Base-by-base conservation (phyloP, 64 coral and sea anemone species). In the Dendrophyllia cribrosa region DNA sequence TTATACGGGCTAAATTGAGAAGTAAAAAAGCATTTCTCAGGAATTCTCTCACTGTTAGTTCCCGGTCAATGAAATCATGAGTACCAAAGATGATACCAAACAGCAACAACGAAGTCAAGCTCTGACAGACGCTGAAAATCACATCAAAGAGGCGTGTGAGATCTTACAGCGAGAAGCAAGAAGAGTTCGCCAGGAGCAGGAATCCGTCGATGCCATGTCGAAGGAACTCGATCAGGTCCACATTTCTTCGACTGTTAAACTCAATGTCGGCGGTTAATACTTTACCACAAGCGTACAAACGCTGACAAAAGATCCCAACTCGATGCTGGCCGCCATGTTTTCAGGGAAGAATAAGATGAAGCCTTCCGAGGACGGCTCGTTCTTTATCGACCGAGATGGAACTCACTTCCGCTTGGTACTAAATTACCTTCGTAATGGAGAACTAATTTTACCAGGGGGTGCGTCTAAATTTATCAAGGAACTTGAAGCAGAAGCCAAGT, bases 381-480 rank as follows among this genome's bases (percentile, higher is more conserved):
- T 77, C 20, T 77, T 77, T 53, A 77, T 77, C 51, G 75, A 77
- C 75, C 75, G 75, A 11, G 75, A 77, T 56, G 53, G 53, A 56
- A 56, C 53, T 56, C 6, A 56, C 53, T 56, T 56, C 53, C 53
- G 53, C 53, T 77, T 77, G 3, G 53, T 55, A 22, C 51, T 77
- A 5, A 77, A 77, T 25, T 77, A 77, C 56, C 75, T 77, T 25
- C 75, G 75, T 11, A 25, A 20, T 50, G 72, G 72, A 48, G 45
- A 49, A 49, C 34, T 75, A 8, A 50, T 20, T 75, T 75, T 75
- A 19, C 72, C 44, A 49, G 72, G 50, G 10, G 46, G 72, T 15
- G 17, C 46, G n/a, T n/a, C n/a, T 44, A 75, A 2, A 50, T 52
- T 56, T 25, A 20, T 77, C 2, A 55, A 77, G 21, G 49, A 77